Base-by-base conservation (phyloP, 2,797 vertebrate genomes). In the Phyllotis vaccarum region DNA sequence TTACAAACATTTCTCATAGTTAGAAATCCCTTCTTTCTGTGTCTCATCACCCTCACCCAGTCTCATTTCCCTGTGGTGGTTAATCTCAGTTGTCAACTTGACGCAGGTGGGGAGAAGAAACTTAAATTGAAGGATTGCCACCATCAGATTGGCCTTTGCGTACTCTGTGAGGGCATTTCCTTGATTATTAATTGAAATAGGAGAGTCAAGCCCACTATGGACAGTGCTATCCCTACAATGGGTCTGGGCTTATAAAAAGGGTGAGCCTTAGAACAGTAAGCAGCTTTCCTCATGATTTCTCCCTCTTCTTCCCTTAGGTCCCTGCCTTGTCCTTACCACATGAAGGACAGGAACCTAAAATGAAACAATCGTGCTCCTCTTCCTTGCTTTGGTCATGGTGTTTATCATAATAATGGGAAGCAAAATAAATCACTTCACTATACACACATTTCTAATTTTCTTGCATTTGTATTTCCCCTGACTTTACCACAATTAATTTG, bases 401-500 rank as follows among this genome's bases (percentile, higher is more conserved):
- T n/a, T 54, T 54, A 49, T 54, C 76, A 79, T 49, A n/a, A 34
- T 12, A n/a, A 79, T 79, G 31, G 76, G n/a, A 52, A 79, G 5
- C 76, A 54, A 54, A 22, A 12, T 19, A 56, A 11, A 56, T 12
- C 21, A 54, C n/a, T 17, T 85, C 56, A 3, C 43, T 40, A 40
- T 24, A 17, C 4, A 34, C 14, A 2, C n/a, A 6, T 92, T 92
- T 11, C 22, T 21, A 37, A 37, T 40, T 74, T 91, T 83, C 37
- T 49, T 74, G 40, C 29, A 22, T 62, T 86, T 85, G 22, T 34
- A 22, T 62, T 64, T 37, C 21, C 24, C 24, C 58, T 92, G 49
- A 13, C 24, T 79, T 86, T 22, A 78, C 9, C 14, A 54, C 40
- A 91, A 86, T 94, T 90, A 79, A 78, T 75, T 60, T 93, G 64